Evolutionary conservation across 1,140 invertebrate species (phyloP), one percentile per base, ranked within the genome.

Genomic region (Drosophila rufa): DNA sequence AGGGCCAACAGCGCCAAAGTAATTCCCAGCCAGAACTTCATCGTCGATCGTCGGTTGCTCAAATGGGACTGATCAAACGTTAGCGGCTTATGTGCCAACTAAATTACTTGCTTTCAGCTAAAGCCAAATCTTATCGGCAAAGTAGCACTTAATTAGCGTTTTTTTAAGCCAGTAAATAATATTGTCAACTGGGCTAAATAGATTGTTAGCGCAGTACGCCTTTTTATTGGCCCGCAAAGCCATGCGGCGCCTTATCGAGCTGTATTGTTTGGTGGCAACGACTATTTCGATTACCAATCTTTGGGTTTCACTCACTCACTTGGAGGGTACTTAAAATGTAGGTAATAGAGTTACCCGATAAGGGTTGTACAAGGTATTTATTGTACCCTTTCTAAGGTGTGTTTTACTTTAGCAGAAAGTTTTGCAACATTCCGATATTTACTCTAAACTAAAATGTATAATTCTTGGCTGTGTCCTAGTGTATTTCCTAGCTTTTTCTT

Each of bases 51-150:
- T 69, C 33, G 71, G 47, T 14, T 9, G 56, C 75, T 70, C 40
- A 0, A 65, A n/a, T 46, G 33, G 25, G 40, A 89, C 85, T 87
- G 69, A 55, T 33, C 56, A 58, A 48, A 50, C 33, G 33, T 48
- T 12, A 46, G 14, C 27, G 48, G 36, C 55, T 75, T 62, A 46
- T 74, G 46, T 45, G 51, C 67, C 30, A 55, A 68, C 67, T 70
- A 67, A 55, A 30, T 67, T 12, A 38, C n/a, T 27, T 53, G 53
- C 33, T 27, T 64, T 59, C 61, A 66, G 64, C 14, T 15, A 65
- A 25, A 22, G 50, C 17, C 40, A 78, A 84, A 75, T 85, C 85
- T 89, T 85, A 89, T 89, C 85, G 36, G 4, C 5, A 12, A 15
- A 42, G 58, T 38, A 30, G 46, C 53, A 66, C 48, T 68, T 74